Evolutionary conservation across 2,113 vertebrate species (phyloP).

Genomic region (Spilogale gracilis): DNA sequence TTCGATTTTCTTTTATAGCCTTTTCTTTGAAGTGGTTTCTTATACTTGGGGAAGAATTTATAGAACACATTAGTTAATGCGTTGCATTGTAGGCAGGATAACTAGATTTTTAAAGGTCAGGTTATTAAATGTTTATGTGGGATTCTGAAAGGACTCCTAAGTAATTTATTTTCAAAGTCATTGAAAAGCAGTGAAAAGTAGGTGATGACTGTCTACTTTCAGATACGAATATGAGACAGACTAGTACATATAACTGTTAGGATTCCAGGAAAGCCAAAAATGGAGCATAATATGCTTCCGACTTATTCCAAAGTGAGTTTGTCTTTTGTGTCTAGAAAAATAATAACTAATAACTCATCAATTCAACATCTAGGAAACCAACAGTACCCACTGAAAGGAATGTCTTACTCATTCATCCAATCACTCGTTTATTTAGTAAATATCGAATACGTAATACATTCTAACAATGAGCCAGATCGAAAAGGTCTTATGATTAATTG

Average conservation of each 20-base stretch:
- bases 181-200: conserved; percentile 45
- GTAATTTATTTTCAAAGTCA: conserved; percentile 46
- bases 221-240: not conserved
- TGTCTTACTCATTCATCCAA: not conserved
- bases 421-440: conserved; percentile 28
- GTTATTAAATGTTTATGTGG: conserved; percentile 23
- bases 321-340: conserved; percentile 56
- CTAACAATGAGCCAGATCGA: not conserved
- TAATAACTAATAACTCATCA: not conserved
- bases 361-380: not conserved
- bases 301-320: conserved; percentile 54
- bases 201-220: not conserved
- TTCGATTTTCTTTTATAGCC: conserved; percentile 41
- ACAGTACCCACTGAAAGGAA: not conserved
- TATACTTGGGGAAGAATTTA: conserved; percentile 18
- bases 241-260: not conserved
- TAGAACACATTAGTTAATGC: conserved; percentile 11
- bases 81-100: conserved; percentile 34
- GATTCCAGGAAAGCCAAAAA: not conserved
- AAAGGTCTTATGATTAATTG: not conserved
- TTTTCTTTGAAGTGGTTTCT: conserved; percentile 53
- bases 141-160: not conserved
- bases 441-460: not conserved
- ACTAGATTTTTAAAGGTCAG: conserved; percentile 45
- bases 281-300: not conserved